Evolutionary conservation across 2,888 invertebrate species (phyloP), one percentile per base, ranked within the genome.

Genomic region (Synanthedon myopaeformis): DNA sequence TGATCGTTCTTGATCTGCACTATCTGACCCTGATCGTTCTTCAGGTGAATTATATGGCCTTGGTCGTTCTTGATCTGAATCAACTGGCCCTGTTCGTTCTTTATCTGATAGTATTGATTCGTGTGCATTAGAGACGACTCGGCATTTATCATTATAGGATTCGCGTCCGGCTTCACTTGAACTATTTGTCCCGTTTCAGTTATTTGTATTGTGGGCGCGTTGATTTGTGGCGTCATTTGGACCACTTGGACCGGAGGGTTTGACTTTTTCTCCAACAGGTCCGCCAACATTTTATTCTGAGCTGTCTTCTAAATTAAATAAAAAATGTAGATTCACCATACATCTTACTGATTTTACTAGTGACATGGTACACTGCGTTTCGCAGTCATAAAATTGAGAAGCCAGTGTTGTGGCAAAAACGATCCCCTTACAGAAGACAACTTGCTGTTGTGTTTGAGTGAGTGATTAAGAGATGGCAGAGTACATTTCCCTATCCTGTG

Each of bases 251-350:
- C 78, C 1, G 89, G 89, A 0, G 89, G 89, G 59, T 87, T 83
- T 0, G 89, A 87, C 72, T 94, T 94, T 67, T 94, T 92, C 71
- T 96, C 96, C 3, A 96, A 82, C 52, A 96, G 79, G 73, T 96
- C 95, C 0, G 95, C 95, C 51, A 96, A 83, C 92, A 95, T 94
- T 77, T 94, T 94, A 66, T 93, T 92, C 69, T 88, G 84, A 0
- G 82, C 79, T 0, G 82, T 69, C 66, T 87, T 86, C 87, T 87
- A 69, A 10, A 58, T 65, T 41, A 19, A 35, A 52, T 13, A 45
- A 45, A 13, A 42, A 8, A 42, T n/a, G 13, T 45, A 12, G 3
- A 13, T 45, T 45, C 2, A 8, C n/a, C 8, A 45, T 23, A 5
- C 3, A 23, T 5, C 23, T 3, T 23, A 23, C 23, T n/a, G n/a